Conservation (phyloP, 2,797 vertebrate species). For the Pipistrellus kuhlii region DNA sequence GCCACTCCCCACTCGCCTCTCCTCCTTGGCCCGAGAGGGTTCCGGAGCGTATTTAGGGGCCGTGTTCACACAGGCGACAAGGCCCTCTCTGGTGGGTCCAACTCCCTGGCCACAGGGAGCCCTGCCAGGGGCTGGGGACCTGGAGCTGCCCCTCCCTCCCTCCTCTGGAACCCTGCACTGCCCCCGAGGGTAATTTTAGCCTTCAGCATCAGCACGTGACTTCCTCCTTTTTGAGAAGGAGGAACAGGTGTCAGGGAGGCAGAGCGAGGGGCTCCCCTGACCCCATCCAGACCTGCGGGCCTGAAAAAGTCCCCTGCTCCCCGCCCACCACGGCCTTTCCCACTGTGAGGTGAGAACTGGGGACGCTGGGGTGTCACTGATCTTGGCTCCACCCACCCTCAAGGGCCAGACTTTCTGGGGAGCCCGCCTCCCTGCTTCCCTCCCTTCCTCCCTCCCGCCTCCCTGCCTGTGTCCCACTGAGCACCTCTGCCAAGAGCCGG, state of each 20-base stretch:
- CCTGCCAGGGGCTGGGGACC: background rate
- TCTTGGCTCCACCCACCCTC: background rate
- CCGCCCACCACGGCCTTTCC: background rate
- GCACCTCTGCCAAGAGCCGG: slow-evolving; percentile 52
- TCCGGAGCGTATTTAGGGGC: background rate
- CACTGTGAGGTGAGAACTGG: background rate
- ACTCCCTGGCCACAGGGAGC: background rate
- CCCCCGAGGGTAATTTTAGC: background rate
- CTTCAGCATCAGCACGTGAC: background rate
- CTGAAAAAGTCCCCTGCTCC: background rate
- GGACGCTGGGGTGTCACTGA: background rate
- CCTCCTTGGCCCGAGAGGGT: background rate
- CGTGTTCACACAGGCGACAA: slow-evolving; percentile 23
- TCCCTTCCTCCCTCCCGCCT: background rate
- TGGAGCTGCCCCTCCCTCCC: no score
- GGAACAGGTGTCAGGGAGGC: background rate
- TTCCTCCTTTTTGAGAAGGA: background rate
- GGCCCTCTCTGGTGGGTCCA: background rate
- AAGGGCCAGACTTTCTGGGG: background rate
- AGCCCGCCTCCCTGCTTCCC: background rate
- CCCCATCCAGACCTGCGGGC: background rate
- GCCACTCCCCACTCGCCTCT: background rate
- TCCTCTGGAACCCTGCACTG: background rate
- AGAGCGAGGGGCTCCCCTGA: background rate
- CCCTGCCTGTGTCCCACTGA: slow-evolving; percentile 57